A percentile compares a stretch with the other conserved stretches of the same genome.
Evolutionary conservation across 2,113 vertebrate species (phyloP).

Genomic region (Camelus bactrianus): DNA sequence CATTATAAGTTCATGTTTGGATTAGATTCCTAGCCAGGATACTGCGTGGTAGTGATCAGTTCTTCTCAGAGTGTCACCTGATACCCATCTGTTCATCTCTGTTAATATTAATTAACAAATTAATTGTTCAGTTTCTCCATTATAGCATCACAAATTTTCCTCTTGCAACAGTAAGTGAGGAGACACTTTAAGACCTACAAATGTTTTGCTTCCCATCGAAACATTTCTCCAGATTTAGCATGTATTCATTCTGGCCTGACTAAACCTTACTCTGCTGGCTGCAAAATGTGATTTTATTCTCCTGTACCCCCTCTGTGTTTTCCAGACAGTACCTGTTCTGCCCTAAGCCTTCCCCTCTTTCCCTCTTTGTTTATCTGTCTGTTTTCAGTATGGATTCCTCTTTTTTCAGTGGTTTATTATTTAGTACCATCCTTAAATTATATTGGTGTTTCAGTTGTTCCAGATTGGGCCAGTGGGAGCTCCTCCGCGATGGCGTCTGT

Average conservation of each 20-base stretch:
- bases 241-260: not conserved
- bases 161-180: not conserved
- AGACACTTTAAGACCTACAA: not conserved
- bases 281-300: not conserved
- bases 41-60: not conserved
- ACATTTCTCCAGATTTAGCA: not conserved
- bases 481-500: not conserved
- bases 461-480: not conserved
- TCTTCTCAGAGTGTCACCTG: not conserved
- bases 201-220: not conserved
- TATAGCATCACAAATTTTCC: not conserved
- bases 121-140: not conserved
- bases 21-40: not conserved
- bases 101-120: not conserved
- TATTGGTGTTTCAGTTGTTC: not conserved
- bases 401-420: not conserved
- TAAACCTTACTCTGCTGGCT: not conserved
- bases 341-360: not conserved
- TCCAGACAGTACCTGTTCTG: not conserved
- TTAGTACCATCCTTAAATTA: not conserved
- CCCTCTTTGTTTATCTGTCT: not conserved
- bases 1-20: not conserved
- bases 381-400: not conserved
- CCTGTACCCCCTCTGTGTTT: not conserved
- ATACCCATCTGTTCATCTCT: not conserved